Evolutionary conservation across 2,113 vertebrate species (phyloP).

Genomic region (Megatriorchis doriae): DNA sequence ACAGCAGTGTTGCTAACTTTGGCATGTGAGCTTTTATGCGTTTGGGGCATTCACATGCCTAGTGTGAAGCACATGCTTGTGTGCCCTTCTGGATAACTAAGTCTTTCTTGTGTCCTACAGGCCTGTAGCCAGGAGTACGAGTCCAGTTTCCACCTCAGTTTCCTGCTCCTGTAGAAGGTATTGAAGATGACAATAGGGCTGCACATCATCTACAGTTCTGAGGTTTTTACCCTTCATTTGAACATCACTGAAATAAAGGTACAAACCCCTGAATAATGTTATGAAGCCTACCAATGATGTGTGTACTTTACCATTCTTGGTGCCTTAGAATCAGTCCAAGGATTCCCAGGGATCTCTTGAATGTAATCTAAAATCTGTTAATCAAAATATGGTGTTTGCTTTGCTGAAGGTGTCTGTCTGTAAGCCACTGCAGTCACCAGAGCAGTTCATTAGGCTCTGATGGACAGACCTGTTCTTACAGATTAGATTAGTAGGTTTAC

Average conservation of each 20-base stretch:
- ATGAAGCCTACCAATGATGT: neutral
- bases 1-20: constrained; percentile 5
- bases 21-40: neutral
- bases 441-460: neutral
- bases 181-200: neutral
- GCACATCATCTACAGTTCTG: neutral
- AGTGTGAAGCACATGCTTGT: neutral
- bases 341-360: neutral
- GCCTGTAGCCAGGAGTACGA: neutral
- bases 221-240: neutral
- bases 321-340: neutral
- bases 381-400: neutral
- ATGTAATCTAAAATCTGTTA: neutral
- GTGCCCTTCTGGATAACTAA: neutral
- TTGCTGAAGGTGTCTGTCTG: neutral
- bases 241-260: neutral
- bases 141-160: neutral
- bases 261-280: neutral
- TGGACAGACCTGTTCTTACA: neutral
- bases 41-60: neutral
- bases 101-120: neutral
- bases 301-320: neutral
- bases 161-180: neutral
- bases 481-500: neutral
- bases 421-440: neutral